phyloP scores from a whole-genome alignment of 2,113 vertebrate genomes.

The Cyprichromis sp. region DNA sequence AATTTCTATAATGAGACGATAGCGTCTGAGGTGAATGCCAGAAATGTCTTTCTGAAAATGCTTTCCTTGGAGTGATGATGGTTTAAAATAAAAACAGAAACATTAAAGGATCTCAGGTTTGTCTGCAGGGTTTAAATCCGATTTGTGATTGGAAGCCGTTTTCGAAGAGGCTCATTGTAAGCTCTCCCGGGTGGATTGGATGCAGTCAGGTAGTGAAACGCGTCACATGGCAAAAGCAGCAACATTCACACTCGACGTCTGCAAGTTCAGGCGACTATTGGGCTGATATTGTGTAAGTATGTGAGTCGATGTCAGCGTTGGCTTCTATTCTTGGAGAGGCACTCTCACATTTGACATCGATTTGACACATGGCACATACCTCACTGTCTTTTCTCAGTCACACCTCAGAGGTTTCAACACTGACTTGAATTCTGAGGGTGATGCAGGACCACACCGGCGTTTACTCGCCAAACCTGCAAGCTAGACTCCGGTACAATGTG shows the following conservation, averaged over 20 bases:
- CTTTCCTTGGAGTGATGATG: not conserved
- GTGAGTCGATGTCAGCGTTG: not conserved
- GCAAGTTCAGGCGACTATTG: not conserved
- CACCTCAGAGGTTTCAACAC: not conserved
- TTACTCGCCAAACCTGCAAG: not conserved
- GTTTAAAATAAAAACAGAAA: not conserved
- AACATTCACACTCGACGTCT: not conserved
- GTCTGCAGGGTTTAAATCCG: not conserved
- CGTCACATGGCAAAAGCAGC: not conserved
- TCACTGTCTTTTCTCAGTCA: not conserved
- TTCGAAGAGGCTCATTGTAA: not conserved
- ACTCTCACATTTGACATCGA: not conserved
- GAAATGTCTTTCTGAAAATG: not conserved
- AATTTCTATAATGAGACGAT: not conserved
- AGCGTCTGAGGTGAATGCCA: not conserved
- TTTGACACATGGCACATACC: not conserved
- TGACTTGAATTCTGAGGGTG: not conserved
- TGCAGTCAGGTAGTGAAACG: not conserved
- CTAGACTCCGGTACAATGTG: not conserved
- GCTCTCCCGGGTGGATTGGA: not conserved
- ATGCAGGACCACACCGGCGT: not conserved
- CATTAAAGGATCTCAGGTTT: not conserved
- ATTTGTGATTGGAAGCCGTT: not conserved
- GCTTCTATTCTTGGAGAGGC: not conserved
- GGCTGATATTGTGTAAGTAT: not conserved